Conservation (phyloP, 2,888 invertebrate genomes). For the Megamerina dolium region DNA sequence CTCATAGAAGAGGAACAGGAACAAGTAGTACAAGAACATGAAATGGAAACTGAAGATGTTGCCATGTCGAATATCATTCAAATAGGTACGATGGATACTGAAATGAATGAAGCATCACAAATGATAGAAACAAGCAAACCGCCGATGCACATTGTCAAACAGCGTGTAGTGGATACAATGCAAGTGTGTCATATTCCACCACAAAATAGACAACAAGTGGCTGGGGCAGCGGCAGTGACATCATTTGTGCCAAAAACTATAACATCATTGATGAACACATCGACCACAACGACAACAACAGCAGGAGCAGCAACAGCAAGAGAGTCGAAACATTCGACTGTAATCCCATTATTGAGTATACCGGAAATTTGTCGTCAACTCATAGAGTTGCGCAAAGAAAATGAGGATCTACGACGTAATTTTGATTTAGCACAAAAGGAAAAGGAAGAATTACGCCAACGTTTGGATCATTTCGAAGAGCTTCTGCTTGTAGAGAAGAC, state of each 20-base stretch:
- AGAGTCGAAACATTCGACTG: slow-evolving; percentile 19
- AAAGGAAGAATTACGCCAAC: slow-evolving; percentile 39
- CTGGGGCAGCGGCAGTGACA: too few species aligned
- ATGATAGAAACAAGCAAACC: too few species aligned
- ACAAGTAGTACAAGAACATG: slow-evolving; percentile 17
- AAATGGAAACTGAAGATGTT: too few species aligned
- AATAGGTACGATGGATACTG: slow-evolving; percentile 20
- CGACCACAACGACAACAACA: slow-evolving; percentile 9
- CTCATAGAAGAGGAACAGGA: not conserved
- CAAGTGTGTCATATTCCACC: too few species aligned
- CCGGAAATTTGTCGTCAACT: slow-evolving; percentile 45
- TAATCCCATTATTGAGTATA: slow-evolving; percentile 37
- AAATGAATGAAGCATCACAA: slow-evolving; percentile 10
- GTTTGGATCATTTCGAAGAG: slow-evolving; percentile 40
- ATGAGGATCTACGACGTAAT: slow-evolving; percentile 41
- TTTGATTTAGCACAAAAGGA: slow-evolving; percentile 41
- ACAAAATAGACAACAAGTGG: too few species aligned
- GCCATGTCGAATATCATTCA: slow-evolving; percentile 23
- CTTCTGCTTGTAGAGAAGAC: slow-evolving; percentile 29
- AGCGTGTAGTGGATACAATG: too few species aligned
- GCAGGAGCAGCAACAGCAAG: slow-evolving; percentile 15
- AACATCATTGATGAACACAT: slow-evolving; percentile 9
- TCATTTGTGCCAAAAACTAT: too few species aligned
- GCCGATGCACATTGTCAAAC: too few species aligned
- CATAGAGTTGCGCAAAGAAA: slow-evolving; percentile 39